phyloP scores from a whole-genome alignment of 2,888 invertebrate species.

The Opisthograptis luteolata region DNA sequence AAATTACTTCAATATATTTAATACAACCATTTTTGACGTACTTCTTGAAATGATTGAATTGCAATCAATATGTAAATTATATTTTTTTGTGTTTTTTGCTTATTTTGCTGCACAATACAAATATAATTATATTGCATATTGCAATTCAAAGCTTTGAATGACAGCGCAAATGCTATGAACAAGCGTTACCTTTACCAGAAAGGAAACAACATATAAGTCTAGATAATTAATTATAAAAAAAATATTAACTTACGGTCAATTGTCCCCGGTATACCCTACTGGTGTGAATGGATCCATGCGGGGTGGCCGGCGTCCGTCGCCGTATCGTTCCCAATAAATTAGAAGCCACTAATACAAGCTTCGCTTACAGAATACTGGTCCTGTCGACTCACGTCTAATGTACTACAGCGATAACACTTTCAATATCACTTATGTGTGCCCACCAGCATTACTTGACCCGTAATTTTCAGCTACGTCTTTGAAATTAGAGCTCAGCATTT shows the following conservation, averaged over 20 bases:
- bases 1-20: no score
- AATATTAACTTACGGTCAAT: slow-evolving; percentile 12
- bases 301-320: slow-evolving; percentile 83
- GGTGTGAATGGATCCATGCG: slow-evolving; percentile 78
- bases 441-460: slow-evolving; percentile 48
- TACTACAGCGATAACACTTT: slow-evolving; percentile 78
- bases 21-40: no score
- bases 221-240: no score
- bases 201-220: no score
- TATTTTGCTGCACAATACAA: no score
- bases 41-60: no score
- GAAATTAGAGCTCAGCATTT: slow-evolving; percentile 32
- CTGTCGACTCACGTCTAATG: slow-evolving; percentile 80
- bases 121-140: no score
- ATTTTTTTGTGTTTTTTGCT: no score
- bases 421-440: slow-evolving; percentile 30
- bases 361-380: slow-evolving; percentile 81
- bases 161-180: no score
- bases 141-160: no score
- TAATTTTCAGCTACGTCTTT: slow-evolving; percentile 13
- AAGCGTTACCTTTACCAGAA: no score
- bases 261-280: slow-evolving; percentile 53
- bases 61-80: no score
- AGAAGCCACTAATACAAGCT: slow-evolving; percentile 81
- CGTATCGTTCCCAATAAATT: slow-evolving; percentile 83